phyloP scores from a whole-genome alignment of 2,888 invertebrate genomes.

The Arge pagana region DNA sequence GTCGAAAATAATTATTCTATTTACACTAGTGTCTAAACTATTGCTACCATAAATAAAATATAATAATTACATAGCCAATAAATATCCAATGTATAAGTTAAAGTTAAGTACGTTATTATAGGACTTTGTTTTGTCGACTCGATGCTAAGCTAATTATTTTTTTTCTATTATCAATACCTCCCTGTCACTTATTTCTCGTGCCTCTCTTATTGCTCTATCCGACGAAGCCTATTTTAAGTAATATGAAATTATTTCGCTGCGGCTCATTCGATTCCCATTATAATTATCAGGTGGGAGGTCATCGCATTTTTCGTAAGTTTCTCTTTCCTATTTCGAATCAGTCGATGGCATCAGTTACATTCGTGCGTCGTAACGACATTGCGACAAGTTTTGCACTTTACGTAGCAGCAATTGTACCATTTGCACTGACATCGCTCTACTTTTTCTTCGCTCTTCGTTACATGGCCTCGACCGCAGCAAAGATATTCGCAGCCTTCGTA shows the following conservation, averaged over 20 bases:
- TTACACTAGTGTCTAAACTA: constrained; percentile 6
- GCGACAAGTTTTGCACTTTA: constrained; percentile 82
- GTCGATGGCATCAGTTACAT: constrained; percentile 64
- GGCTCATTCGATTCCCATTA: too few species aligned
- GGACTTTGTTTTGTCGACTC: too few species aligned
- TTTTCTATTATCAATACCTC: too few species aligned
- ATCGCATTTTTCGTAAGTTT: too few species aligned
- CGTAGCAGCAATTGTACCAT: constrained; percentile 87
- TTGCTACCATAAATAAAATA: constrained; percentile 15
- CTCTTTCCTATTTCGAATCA: neutral
- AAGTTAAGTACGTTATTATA: constrained; percentile 10
- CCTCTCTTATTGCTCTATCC: too few species aligned
- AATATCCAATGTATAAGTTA: constrained; percentile 10
- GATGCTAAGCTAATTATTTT: too few species aligned
- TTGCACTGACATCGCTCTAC: constrained; percentile 82
- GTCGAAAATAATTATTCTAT: constrained; percentile 1
- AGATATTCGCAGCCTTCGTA: constrained; percentile 78
- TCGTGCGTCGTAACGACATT: constrained; percentile 72
- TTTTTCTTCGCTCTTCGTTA: constrained; percentile 69
- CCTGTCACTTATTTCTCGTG: too few species aligned
- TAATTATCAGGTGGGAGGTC: too few species aligned
- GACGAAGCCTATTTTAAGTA: too few species aligned
- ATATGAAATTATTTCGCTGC: too few species aligned
- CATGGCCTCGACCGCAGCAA: constrained; percentile 83
- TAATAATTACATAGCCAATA: neutral